Conservation (phyloP, 2,113 vertebrate species). For the Condylura cristata region DNA sequence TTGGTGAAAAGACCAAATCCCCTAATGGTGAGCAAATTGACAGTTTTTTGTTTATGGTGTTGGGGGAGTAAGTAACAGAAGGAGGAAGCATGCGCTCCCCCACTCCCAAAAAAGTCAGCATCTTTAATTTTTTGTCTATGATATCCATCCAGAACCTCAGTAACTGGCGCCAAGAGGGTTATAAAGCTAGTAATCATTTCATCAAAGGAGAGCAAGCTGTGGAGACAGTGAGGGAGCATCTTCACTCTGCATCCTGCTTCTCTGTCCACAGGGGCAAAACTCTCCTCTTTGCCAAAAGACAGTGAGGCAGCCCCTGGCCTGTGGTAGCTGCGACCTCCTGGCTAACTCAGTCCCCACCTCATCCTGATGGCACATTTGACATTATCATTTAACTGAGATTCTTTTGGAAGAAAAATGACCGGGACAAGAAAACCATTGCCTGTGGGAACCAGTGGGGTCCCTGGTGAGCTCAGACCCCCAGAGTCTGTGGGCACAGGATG, state of each 20-base stretch:
- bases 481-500: background rate
- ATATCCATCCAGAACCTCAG: constrained; percentile 8
- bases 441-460: accelerated
- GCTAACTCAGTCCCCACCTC: background rate
- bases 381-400: background rate
- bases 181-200: constrained; percentile 24
- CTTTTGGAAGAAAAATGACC: background rate
- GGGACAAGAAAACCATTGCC: background rate
- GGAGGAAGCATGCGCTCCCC: too few species aligned
- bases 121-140: constrained; percentile 58
- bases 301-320: background rate
- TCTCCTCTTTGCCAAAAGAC: background rate
- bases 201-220: background rate
- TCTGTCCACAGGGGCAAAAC: background rate
- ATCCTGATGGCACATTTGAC: background rate
- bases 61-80: too few species aligned
- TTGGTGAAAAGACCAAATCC: too few species aligned
- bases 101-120: constrained; percentile 29
- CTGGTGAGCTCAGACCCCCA: background rate
- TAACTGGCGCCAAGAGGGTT: constrained; percentile 17
- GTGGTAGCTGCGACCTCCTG: accelerated
- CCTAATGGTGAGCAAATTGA: too few species aligned
- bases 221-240: accelerated
- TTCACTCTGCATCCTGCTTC: background rate
- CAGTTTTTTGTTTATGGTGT: too few species aligned